Conservation (phyloP, 2,888 invertebrate species). For the Agonopterix alstromeriana region DNA sequence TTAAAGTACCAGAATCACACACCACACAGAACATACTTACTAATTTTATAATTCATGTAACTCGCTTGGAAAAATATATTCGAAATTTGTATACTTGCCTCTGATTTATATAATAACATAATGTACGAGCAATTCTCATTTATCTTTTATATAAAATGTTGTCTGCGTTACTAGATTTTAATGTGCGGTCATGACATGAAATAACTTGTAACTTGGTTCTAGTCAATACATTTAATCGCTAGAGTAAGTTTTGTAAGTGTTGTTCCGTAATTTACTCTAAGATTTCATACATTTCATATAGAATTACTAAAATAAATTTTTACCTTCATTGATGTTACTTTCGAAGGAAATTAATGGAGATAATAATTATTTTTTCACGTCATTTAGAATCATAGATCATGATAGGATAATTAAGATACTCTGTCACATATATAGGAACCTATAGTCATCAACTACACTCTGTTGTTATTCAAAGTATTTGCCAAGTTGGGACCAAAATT, state of each 20-base stretch:
- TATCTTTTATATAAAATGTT: not conserved
- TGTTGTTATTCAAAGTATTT: no score
- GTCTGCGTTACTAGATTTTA: not conserved
- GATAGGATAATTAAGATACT: no score
- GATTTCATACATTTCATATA: no score
- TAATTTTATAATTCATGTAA: conserved; percentile 21
- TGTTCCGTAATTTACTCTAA: conserved; percentile 25
- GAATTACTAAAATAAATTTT: conserved; percentile 1
- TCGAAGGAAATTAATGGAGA: conserved; percentile 2
- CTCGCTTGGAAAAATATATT: conserved; percentile 29
- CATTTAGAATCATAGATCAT: not conserved
- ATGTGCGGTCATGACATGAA: not conserved
- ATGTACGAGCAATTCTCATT: conserved; percentile 20
- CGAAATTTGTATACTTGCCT: conserved; percentile 15
- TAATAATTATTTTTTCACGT: conserved; percentile 8
- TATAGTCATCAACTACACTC: no score
- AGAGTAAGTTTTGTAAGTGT: conserved; percentile 22
- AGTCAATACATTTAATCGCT: conserved; percentile 41
- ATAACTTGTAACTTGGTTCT: conserved; percentile 32
- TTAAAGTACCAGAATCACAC: no score
- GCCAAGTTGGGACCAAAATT: no score
- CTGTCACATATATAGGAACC: no score
- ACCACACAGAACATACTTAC: no score
- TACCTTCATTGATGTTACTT: conserved; percentile 7
- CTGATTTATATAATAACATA: conserved; percentile 23